phyloP scores from a whole-genome alignment of 2,888 invertebrate species.

The Meganola albula region DNA sequence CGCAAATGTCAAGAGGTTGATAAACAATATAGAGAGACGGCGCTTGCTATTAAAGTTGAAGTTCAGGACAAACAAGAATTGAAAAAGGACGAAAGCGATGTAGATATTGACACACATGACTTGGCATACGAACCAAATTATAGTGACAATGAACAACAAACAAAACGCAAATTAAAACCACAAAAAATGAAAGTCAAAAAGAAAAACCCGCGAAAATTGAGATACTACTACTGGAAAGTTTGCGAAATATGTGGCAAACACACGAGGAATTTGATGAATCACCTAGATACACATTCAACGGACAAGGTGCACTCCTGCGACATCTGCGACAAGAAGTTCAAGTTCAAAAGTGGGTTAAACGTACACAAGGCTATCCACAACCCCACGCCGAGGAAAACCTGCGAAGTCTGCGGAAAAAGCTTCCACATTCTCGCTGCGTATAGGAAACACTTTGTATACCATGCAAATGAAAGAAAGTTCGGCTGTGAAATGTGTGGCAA shows the following conservation, averaged over 20 bases:
- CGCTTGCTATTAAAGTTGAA: slow-evolving; percentile 47
- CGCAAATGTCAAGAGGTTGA: slow-evolving; percentile 64
- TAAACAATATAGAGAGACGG: slow-evolving; percentile 39
- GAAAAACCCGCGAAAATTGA: slow-evolving; percentile 44
- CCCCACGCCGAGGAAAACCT: slow-evolving; percentile 67
- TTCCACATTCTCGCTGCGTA: slow-evolving; percentile 73
- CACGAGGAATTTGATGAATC: slow-evolving; percentile 58
- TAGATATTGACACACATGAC: slow-evolving; percentile 28
- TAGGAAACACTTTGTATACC: slow-evolving; percentile 68
- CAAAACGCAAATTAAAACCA: slow-evolving; percentile 26
- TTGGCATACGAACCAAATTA: slow-evolving; percentile 29
- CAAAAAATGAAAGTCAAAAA: slow-evolving; percentile 29
- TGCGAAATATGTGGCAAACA: slow-evolving; percentile 70
- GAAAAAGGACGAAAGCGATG: slow-evolving; percentile 24
- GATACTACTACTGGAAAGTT: slow-evolving; percentile 65
- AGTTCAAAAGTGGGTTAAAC: slow-evolving; percentile 65
- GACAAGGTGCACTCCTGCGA: slow-evolving; percentile 62
- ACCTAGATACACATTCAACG: slow-evolving; percentile 61
- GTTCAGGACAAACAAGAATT: slow-evolving; percentile 30
- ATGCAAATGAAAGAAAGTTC: slow-evolving; percentile 72
- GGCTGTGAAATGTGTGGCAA: slow-evolving; percentile 74
- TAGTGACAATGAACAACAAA: slow-evolving; percentile 19
- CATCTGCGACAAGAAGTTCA: slow-evolving; percentile 68
- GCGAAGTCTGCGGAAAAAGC: slow-evolving; percentile 73
- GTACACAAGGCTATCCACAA: slow-evolving; percentile 67